Evolutionary conservation across 2,888 invertebrate genomes (phyloP).

Genomic region (Tortricodes alternella): DNA sequence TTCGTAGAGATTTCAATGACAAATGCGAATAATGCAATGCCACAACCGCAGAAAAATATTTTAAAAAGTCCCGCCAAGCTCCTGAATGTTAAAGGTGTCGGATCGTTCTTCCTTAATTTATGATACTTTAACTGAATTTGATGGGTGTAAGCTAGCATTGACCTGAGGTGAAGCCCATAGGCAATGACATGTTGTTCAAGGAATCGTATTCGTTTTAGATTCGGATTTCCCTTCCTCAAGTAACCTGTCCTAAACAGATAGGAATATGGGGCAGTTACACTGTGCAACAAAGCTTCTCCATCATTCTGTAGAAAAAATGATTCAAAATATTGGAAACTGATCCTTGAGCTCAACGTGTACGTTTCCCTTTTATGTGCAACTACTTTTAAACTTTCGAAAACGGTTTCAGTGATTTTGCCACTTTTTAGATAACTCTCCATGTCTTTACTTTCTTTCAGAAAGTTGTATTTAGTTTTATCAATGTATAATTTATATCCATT

Average conservation of each 20-base stretch:
- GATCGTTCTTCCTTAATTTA: background rate
- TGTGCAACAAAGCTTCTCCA: slow-evolving; percentile 9
- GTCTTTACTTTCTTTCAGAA: background rate
- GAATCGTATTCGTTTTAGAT: slow-evolving; percentile 27
- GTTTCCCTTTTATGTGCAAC: slow-evolving; percentile 1
- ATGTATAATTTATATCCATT: slow-evolving; percentile 6
- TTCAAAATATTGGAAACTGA: slow-evolving; percentile 7
- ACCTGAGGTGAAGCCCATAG: slow-evolving; percentile 11
- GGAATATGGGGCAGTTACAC: background rate
- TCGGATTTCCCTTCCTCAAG: slow-evolving; percentile 28
- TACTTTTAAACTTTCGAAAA: background rate
- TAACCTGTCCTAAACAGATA: slow-evolving; percentile 13
- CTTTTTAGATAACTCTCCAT: slow-evolving; percentile 3
- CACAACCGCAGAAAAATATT: slow-evolving; percentile 21
- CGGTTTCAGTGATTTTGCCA: background rate
- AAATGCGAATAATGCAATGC: slow-evolving; percentile 17
- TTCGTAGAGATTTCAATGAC: slow-evolving; percentile 11
- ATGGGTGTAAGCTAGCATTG: slow-evolving; percentile 5
- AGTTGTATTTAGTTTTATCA: background rate
- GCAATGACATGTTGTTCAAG: slow-evolving; percentile 22
- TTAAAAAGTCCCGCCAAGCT: slow-evolving; percentile 26
- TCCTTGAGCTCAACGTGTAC: slow-evolving; percentile 1
- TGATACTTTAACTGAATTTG: slow-evolving; percentile 8
- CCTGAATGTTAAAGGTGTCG: background rate
- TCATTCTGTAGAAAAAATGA: background rate